phyloP scores from a whole-genome alignment of 2,113 vertebrate species.

The Atrichornis clamosus region DNA sequence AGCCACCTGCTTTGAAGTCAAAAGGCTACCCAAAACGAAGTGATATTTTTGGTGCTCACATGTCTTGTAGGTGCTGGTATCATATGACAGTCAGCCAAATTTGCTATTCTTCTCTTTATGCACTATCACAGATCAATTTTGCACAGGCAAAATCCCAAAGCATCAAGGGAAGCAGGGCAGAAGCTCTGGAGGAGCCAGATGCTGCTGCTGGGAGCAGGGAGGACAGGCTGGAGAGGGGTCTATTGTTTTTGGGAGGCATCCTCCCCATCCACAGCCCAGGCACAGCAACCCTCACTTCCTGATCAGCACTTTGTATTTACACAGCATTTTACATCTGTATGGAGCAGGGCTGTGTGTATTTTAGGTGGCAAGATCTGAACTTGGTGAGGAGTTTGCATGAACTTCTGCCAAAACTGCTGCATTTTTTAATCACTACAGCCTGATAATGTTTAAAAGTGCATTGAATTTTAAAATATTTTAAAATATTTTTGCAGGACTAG shows the following conservation, averaged over 20 bases:
- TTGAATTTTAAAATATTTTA: neutral
- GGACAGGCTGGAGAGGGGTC: neutral
- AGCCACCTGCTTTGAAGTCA: neutral
- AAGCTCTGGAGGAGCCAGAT: neutral
- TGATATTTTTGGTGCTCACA: neutral
- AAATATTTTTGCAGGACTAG: neutral
- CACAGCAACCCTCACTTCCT: neutral
- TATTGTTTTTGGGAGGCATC: neutral
- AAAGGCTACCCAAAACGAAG: neutral
- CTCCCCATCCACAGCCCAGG: neutral
- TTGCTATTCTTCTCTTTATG: neutral
- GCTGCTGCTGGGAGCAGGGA: neutral
- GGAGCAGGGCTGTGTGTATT: neutral
- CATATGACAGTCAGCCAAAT: neutral
- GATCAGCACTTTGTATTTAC: neutral
- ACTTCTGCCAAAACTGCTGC: neutral
- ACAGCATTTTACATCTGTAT: neutral
- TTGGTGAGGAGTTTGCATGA: neutral
- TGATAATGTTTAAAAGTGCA: neutral
- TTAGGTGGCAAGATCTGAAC: neutral
- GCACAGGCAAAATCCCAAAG: neutral
- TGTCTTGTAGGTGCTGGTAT: neutral
- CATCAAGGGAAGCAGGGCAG: neutral
- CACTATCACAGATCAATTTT: neutral
- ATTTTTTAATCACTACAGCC: rapidly evolving